A percentile compares a stretch with the other conserved stretches of the same genome.
phyloP scores from a whole-genome alignment of 2,113 vertebrate genomes.

The Hepsetus odoe region DNA sequence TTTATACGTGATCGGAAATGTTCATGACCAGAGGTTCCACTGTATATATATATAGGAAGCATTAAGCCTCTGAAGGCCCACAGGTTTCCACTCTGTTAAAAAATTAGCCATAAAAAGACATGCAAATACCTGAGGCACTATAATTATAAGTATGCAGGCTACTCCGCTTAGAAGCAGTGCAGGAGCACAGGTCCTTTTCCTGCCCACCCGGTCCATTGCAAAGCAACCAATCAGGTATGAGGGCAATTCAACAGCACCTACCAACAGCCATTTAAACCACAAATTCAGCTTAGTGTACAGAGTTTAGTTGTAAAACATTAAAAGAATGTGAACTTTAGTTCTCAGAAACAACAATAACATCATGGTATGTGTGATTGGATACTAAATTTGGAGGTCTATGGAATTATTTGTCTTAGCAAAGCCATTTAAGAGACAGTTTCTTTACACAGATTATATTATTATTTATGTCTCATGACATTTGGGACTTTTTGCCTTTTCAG shows the following conservation, averaged over 20 bases:
- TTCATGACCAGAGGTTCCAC: too few species aligned
- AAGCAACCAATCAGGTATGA: slow-evolving; percentile 85
- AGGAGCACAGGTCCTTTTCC: slow-evolving; percentile 83
- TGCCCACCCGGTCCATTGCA: slow-evolving; percentile 85
- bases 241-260: slow-evolving; percentile 90
- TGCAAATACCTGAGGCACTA: slow-evolving; percentile 80
- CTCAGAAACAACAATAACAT: too few species aligned
- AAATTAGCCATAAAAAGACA: neutral
- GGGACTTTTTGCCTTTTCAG: too few species aligned
- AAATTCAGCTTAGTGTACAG: neutral
- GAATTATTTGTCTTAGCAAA: neutral
- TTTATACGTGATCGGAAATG: too few species aligned
- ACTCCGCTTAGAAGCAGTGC: slow-evolving; percentile 82
- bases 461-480: too few species aligned
- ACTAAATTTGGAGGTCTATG: neutral
- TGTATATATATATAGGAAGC: too few species aligned
- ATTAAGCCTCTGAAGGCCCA: too few species aligned
- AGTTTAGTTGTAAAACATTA: neutral
- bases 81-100: neutral
- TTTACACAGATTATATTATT: too few species aligned
- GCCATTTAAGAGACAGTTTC: too few species aligned
- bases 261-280: slow-evolving; percentile 57
- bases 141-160: slow-evolving; percentile 80
- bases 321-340: neutral
- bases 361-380: neutral